These are phyloP conservation scores for Drosophila quadrilineata DNA, from an alignment of 1,140 invertebrate species.

Conservation along the genomic window DNA sequence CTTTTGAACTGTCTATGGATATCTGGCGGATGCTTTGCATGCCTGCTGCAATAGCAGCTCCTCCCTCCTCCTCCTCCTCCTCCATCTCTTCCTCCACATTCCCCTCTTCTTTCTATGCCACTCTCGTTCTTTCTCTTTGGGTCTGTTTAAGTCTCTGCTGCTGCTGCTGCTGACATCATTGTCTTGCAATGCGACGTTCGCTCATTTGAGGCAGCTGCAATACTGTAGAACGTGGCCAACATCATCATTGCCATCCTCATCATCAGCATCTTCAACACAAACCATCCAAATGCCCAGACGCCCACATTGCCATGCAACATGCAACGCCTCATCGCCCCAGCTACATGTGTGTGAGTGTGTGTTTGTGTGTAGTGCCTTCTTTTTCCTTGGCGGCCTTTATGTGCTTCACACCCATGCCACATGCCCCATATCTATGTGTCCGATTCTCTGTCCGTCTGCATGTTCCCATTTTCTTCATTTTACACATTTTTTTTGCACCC, in stretches of 20 bases:
- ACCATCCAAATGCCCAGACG: too few relatives aligned
- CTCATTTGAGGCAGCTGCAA: constrained; percentile 55
- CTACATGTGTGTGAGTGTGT: constrained; percentile 3
- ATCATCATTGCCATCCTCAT: constrained; percentile 11
- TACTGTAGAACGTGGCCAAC: constrained; percentile 29
- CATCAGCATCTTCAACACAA: too few relatives aligned
- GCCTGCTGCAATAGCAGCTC: too few relatives aligned
- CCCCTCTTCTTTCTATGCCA: too few relatives aligned
- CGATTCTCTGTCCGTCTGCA: constrained; percentile 28
- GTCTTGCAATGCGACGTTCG: constrained; percentile 66
- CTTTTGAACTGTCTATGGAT: constrained; percentile 23
- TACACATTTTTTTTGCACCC: constrained; percentile 35
- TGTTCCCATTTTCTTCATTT: constrained; percentile 52
- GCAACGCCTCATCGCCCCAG: background rate
- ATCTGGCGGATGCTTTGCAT: constrained; percentile 31
- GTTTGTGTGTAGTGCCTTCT: background rate
- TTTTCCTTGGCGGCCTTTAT: too few relatives aligned
- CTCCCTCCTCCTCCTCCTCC: too few relatives aligned
- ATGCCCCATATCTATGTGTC: too few relatives aligned
- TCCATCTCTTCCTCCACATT: too few relatives aligned
- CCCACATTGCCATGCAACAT: constrained; percentile 10
- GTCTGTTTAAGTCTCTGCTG: constrained; percentile 39
- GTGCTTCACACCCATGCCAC: too few relatives aligned
- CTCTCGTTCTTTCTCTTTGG: constrained; percentile 15
- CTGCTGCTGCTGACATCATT: constrained; percentile 68